Evolutionary conservation across 2,797 vertebrate species (phyloP).

Genomic region (Crypturellus tataupa): DNA sequence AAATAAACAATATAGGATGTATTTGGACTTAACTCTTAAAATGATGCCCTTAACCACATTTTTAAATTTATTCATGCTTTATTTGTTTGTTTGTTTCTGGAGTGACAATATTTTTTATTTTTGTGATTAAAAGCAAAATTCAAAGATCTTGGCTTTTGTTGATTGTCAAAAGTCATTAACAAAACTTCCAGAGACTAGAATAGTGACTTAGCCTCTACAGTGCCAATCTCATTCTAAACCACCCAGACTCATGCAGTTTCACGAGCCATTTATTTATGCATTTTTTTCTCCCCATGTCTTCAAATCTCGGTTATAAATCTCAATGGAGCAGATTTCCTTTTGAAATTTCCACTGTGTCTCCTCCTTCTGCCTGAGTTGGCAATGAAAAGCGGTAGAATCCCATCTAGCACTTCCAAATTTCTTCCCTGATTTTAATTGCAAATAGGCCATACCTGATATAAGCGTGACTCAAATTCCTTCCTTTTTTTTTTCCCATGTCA

Average conservation of each 20-base stretch:
- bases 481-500: background rate
- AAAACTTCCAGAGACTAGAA: background rate
- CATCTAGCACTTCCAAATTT: background rate
- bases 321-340: background rate
- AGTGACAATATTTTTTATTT: background rate
- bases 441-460: background rate
- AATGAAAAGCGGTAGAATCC: background rate
- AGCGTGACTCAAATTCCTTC: background rate
- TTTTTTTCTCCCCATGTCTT: fast-evolving
- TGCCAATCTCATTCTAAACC: background rate
- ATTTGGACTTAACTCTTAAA: background rate
- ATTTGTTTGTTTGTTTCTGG: background rate
- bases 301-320: background rate
- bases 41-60: background rate
- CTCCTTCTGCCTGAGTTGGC: too few relatives aligned
- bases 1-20: background rate
- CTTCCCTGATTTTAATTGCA: background rate
- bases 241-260: background rate
- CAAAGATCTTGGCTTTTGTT: background rate
- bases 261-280: background rate
- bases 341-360: background rate
- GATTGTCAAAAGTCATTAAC: background rate
- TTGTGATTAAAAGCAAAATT: background rate
- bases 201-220: background rate
- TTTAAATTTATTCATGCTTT: background rate